Conservation (phyloP, 2,113 vertebrate genomes). For the Cariama cristata region DNA sequence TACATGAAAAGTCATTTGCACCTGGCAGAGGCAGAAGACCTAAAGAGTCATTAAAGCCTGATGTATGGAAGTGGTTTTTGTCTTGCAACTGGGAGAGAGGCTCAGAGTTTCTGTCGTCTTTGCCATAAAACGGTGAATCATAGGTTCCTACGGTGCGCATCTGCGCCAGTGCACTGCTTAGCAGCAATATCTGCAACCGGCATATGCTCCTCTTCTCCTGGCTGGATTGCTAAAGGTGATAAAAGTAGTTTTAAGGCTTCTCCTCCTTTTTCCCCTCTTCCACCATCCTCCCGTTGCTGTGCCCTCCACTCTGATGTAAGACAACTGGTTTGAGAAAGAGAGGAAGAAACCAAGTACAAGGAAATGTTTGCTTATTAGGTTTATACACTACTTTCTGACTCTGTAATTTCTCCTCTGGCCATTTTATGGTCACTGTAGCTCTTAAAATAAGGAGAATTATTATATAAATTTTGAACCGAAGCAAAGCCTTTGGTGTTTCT, state of each 20-base stretch:
- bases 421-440: neutral
- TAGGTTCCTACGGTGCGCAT: neutral
- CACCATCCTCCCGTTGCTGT: neutral
- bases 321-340: neutral
- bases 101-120: neutral
- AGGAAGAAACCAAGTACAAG: neutral
- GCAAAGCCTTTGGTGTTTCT: neutral
- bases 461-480: neutral
- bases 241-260: neutral
- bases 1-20: constrained; percentile 23
- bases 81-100: neutral
- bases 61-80: neutral
- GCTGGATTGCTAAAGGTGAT: neutral
- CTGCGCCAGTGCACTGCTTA: neutral
- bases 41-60: constrained; percentile 9
- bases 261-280: neutral
- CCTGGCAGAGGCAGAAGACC: constrained; percentile 26
- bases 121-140: constrained; percentile 30
- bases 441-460: neutral
- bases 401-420: neutral
- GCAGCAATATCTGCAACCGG: neutral
- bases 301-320: neutral
- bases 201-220: neutral
- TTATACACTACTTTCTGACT: neutral
- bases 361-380: neutral